Base-by-base conservation (phyloP, 2,113 vertebrate species). In the Oostethus manadensis region DNA sequence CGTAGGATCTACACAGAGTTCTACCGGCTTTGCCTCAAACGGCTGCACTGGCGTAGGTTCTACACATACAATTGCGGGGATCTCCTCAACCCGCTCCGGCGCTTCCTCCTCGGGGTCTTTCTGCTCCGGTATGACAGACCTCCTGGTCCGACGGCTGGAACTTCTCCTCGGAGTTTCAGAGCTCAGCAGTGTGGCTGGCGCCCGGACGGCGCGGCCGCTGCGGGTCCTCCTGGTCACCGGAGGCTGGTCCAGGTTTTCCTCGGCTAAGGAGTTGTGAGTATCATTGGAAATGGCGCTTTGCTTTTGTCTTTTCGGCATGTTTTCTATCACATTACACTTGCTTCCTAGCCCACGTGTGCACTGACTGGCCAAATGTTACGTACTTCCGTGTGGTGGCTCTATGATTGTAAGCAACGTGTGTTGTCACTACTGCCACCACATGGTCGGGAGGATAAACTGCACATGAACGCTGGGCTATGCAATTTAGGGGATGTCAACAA, bases 181-280 rank as follows among this genome's bases (percentile, higher is more conserved):
- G n/a, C 66, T 56, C 0, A 70, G 54, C 40, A 79, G 56, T 0
- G 68, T 58, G 18, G 73, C 70, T 2, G 87, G 86, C 29, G 78
- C 21, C 0, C 84, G 81, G 11, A 88, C 64, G 23, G 23, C 74
- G 42, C 86, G 88, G 49, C 89, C 89, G 67, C 89, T 90, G 3
- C 88, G 83, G n/a, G 89, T 90, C 40, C 84, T 79, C 6, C 82
- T 85, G 38, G 68, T 71, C 35, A 80, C 66, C 11, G 64, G 60
- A 1, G 63, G 65, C 8, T 53, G 35, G 0, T 86, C 81, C 8
- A 44, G 50, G 18, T 33, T 59, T 42, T 59, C 67, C 18, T 79
- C 66, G 3, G 50, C 66, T 3, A 0, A 3, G 2, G 4, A 43
- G 2, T 1, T 0, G 0, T 17, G 56, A 46, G 46, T 33, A 48